Evolutionary conservation across 2,888 invertebrate species (phyloP).

Genomic region (Acanthococcus lagerstroemiae): DNA sequence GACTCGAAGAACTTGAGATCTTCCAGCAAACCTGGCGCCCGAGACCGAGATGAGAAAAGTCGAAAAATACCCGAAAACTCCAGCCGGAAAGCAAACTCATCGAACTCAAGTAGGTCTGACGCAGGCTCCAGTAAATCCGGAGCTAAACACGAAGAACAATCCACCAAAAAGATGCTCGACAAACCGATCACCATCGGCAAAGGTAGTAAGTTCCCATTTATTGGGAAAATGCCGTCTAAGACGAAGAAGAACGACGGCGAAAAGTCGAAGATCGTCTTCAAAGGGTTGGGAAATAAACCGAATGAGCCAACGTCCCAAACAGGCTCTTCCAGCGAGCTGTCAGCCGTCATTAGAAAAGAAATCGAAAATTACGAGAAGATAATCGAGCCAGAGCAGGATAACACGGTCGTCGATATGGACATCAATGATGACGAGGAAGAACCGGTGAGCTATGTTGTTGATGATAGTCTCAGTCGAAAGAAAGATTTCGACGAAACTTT

Average conservation of each 20-base stretch:
- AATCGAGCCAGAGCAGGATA: background rate
- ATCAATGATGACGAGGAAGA: constrained; percentile 24
- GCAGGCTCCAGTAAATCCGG: no score
- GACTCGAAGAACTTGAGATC: background rate
- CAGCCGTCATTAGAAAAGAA: background rate
- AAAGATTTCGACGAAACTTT: constrained; percentile 23
- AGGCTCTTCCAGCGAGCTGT: background rate
- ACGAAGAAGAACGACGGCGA: constrained; percentile 23
- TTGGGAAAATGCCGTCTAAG: constrained; percentile 68
- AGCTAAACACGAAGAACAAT: background rate
- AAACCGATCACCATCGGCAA: constrained; percentile 36
- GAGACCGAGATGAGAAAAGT: background rate
- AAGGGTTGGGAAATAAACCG: background rate
- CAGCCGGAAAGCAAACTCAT: background rate
- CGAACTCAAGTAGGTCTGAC: no score
- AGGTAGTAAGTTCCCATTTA: constrained; percentile 66
- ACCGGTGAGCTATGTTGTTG: background rate
- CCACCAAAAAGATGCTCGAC: constrained; percentile 1
- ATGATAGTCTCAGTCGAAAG: constrained; percentile 8
- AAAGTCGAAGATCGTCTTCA: background rate
- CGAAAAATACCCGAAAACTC: background rate
- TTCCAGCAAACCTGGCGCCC: background rate
- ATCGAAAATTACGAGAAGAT: constrained; percentile 7
- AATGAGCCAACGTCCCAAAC: background rate
- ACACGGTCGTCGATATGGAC: constrained; percentile 18